These are phyloP conservation scores for Tiliacea aurago DNA, from an alignment of 2,888 invertebrate genomes.

Conservation along the genomic window DNA sequence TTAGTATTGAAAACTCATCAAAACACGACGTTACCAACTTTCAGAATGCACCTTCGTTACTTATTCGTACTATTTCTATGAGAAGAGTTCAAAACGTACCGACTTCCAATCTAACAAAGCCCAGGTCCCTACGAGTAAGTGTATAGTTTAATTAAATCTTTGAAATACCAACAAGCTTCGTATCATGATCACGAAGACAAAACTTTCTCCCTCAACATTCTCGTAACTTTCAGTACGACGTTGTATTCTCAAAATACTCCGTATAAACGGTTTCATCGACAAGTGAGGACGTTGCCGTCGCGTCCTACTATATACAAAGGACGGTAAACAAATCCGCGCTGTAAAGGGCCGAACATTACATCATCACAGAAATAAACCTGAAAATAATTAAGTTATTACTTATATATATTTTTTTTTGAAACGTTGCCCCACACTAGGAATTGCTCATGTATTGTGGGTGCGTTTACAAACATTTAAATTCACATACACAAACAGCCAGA, in stretches of 20 bases:
- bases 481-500: no score
- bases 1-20: neutral
- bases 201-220: constrained; percentile 6
- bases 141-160: constrained; percentile 34
- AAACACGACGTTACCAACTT: neutral
- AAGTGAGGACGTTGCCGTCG: neutral
- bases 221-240: neutral
- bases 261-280: neutral
- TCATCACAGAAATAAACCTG: neutral
- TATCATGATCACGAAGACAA: neutral
- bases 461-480: no score
- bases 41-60: neutral
- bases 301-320: no score
- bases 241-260: neutral
- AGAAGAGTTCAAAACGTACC: neutral
- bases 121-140: neutral
- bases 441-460: no score
- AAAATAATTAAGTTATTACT: neutral
- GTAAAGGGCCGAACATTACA: neutral
- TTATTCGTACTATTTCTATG: neutral
- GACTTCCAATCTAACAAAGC: neutral
- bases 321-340: no score
- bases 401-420: no score
- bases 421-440: no score
- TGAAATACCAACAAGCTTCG: constrained; percentile 21